Base-by-base conservation (phyloP, 2,113 vertebrate genomes). In the Nothocercus julius region DNA sequence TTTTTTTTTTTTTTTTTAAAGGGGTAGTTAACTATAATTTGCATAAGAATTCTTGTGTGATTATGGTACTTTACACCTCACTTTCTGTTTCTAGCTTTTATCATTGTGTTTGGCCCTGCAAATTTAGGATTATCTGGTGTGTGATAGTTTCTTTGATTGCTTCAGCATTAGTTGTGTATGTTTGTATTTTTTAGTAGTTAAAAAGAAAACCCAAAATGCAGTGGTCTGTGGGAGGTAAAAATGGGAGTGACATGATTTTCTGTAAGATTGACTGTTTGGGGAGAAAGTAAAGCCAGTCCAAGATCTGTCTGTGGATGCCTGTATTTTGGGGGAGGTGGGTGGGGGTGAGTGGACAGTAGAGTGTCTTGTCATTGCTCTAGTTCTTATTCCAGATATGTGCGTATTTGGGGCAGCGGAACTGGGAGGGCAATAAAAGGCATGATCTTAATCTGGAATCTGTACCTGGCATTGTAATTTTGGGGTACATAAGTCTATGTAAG, bases 341-440 rank as follows among this genome's bases (percentile, higher is more conserved):
- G 4, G 28, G 25, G 3, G 3, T 17, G 49, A 61, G 24, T 2
- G 2, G 69, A 44, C 9, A 30, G 0, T 1, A 28, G 7, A 45
- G 1, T 20, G 8, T 68, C 13, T 38, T 38, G 51, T 27, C 13
- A 9, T 49, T 42, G 3, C 11, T 76, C 19, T 59, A 1, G 1
- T 2, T 63, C 20, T 69, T 2, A 19, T 4, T 38, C 4, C 4
- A 2, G 38, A 11, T 16, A 45, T 8, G 5, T 45, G 2, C 6
- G 8, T 36, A 36, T 30, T 64, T n/a, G 8, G 18, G 9, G 17
- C 13, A 68, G 30, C 3, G 49, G 69, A 51, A 58, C 11, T 42
- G 17, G n/a, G 5, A 58, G 8, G 32, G 49, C 27, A 47, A 25
- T 28, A 74, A 58, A 30, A 21, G 49, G 27, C 5, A 5, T 7